phyloP scores from a whole-genome alignment of 2,113 vertebrate genomes.

The Heptranchias perlo region DNA sequence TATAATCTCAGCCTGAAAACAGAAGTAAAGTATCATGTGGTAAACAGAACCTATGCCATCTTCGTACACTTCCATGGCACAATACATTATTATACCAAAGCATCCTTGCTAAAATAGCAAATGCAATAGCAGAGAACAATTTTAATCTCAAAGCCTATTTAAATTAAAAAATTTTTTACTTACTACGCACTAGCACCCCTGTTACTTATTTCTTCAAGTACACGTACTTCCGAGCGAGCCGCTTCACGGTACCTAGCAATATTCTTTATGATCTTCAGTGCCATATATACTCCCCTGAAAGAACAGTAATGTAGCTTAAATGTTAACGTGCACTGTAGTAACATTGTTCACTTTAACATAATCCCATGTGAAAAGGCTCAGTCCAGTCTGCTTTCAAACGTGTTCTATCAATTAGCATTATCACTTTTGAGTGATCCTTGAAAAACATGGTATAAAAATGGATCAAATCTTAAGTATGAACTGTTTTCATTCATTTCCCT shows the following conservation, averaged over 20 bases:
- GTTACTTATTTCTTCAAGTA: conserved; percentile 80
- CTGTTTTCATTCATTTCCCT: conserved; percentile 56
- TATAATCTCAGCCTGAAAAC: conserved; percentile 51
- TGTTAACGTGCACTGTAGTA: not conserved
- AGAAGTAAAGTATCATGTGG: not conserved
- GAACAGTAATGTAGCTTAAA: conserved; percentile 45
- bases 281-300: conserved; percentile 69
- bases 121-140: no score
- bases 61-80: not conserved
- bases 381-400: not conserved
- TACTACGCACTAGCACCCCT: conserved; percentile 66
- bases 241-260: conserved; percentile 91
- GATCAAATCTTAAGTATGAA: not conserved
- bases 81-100: not conserved
- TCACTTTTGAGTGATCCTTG: not conserved
- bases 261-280: conserved; percentile 99
- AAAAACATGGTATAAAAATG: not conserved
- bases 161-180: conserved; percentile 54
- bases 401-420: not conserved
- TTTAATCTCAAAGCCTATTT: not conserved
- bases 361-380: not conserved
- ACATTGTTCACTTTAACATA: not conserved
- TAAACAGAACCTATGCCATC: not conserved
- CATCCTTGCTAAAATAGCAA: not conserved
- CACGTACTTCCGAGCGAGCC: conserved; percentile 89